These are phyloP conservation scores for Channallabes apus DNA, from an alignment of 2,797 vertebrate genomes.

Conservation along the genomic window DNA sequence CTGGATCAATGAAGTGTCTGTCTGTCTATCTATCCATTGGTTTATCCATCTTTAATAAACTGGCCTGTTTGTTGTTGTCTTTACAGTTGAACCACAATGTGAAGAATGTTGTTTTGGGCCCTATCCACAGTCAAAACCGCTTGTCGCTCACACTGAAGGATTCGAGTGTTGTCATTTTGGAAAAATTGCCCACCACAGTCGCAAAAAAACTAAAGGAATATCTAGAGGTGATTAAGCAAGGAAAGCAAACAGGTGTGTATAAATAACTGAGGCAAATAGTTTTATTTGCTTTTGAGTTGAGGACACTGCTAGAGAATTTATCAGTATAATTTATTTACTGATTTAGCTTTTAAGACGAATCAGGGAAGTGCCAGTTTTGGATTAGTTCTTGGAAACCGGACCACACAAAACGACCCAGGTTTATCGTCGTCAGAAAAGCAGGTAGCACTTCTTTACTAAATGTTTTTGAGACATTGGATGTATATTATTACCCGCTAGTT, in stretches of 20 bases:
- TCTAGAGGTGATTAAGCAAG: conserved; percentile 86
- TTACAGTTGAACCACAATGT: conserved; percentile 91
- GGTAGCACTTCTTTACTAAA: conserved; percentile 68
- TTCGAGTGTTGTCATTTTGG: conserved; percentile 82
- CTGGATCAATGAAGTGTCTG: no score
- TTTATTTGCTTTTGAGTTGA: not conserved
- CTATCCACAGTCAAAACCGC: conserved; percentile 74
- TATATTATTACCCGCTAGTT: not conserved
- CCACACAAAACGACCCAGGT: conserved; percentile 83
- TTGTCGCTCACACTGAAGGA: conserved; percentile 88
- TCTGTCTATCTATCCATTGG: no score
- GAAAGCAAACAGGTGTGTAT: conserved; percentile 80
- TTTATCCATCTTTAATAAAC: not conserved
- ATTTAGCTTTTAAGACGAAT: conserved; percentile 83
- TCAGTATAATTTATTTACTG: not conserved
- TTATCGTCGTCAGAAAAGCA: conserved; percentile 84
- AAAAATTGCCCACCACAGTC: conserved; percentile 80
- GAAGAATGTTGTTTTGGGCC: conserved; percentile 81
- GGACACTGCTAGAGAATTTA: not conserved
- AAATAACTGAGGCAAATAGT: not conserved
- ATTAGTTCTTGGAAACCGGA: conserved; percentile 83
- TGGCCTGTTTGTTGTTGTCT: conserved; percentile 22
- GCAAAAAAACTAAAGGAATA: conserved; percentile 87
- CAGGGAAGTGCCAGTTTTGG: conserved; percentile 92
- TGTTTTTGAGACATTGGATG: not conserved